Evolutionary conservation across 2,888 invertebrate genomes (phyloP).

Genomic region (Yponomeuta malinellus): DNA sequence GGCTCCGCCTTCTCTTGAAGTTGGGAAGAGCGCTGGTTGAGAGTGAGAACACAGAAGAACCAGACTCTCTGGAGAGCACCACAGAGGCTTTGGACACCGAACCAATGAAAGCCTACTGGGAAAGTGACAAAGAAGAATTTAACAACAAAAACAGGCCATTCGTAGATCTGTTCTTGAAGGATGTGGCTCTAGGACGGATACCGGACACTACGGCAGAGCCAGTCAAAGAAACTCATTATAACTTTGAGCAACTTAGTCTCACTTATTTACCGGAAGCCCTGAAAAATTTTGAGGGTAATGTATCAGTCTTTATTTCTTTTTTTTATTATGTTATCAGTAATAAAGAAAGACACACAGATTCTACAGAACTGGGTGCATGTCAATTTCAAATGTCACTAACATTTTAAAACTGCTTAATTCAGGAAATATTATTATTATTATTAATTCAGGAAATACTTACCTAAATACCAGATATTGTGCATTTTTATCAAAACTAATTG

Average conservation of each 20-base stretch:
- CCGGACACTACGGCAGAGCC: conserved; percentile 57
- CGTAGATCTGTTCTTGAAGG: conserved; percentile 58
- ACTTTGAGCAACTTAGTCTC: conserved; percentile 51
- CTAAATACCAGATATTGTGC: background rate
- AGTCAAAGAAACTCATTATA: conserved; percentile 64
- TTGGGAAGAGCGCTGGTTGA: conserved; percentile 38
- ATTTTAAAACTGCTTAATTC: background rate
- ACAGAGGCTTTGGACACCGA: conserved; percentile 34
- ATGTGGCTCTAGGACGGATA: conserved; percentile 52
- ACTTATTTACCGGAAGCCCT: conserved; percentile 48
- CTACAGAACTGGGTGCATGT: conserved; percentile 58
- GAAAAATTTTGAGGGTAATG: conserved; percentile 59
- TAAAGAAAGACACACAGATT: conserved; percentile 71
- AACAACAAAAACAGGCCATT: conserved; percentile 49
- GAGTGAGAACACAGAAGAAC: conserved; percentile 31
- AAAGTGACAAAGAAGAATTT: conserved; percentile 52
- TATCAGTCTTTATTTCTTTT: conserved; percentile 37
- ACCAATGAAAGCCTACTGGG: conserved; percentile 69
- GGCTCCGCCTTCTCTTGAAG: conserved; percentile 65
- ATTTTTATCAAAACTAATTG: no score
- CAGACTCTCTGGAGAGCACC: conserved; percentile 20
- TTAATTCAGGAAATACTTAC: background rate
- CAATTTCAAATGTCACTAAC: conserved; percentile 12
- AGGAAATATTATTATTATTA: no score
- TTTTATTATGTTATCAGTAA: conserved; percentile 24